Base-by-base conservation (phyloP, 1,140 invertebrate genomes). In the Stenopsyche tienmushanensis region DNA sequence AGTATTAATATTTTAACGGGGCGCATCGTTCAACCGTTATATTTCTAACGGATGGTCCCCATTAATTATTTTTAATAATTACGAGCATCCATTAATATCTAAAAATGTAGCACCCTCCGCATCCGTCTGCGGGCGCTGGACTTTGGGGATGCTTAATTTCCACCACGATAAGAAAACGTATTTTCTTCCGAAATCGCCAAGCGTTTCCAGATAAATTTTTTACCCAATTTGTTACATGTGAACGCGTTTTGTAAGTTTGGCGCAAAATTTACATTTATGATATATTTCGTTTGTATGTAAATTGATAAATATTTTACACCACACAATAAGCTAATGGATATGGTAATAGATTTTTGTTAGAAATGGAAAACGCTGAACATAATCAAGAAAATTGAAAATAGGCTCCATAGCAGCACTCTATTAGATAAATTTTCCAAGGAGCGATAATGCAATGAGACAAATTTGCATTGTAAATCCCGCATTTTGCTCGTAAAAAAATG, bases 291-390 rank as follows among this genome's bases (percentile, higher is more conserved):
- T 47, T 25, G 47, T 60, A 65, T 65, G 64, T 47, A 65, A 65
- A 65, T 65, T 65, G 55, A 65, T 65, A 65, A 65, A 60, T 65
- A 65, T 65, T 65, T 65, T 65, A 65, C 25, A 45, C 29, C 44
- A 25, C 23, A 60, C 55, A 65, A 65, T 65, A 65, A 65, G 55
- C 57, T 65, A 65, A 65, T 65, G 64, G 64, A 65, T 34, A 34
- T 34, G 29, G 29, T 34, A 34, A 34, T 34, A 34, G 5, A 34
- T 34, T 34, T 34, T 34, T 34, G 5, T 34, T 34, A 5, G 29
- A 13, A 34, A 5, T 34, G 29, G 29, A 34, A 34, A 34, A 34
- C 13, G 29, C 5, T 13, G 29, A 34, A 34, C 13, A 34, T 7
- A 34, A 34, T n/a, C n/a, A 34, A 34, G 13, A 34, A 34, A 34